Evolutionary conservation across 2,797 vertebrate species (phyloP), one percentile per base, ranked within the genome.

Genomic region (Poecilia picta): DNA sequence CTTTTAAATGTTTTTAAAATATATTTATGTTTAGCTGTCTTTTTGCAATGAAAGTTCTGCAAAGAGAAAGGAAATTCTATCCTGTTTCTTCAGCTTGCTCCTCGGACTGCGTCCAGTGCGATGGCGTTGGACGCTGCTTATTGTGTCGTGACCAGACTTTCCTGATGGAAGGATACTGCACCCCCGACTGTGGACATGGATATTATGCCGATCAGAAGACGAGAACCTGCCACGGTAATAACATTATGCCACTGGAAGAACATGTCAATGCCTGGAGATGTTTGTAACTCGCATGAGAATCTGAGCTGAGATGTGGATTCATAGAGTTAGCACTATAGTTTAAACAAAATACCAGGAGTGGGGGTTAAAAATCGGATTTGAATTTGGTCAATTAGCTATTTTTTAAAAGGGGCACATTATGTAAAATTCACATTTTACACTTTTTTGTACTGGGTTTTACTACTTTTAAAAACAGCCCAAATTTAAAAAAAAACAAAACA

Each of bases 181-280:
- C 97, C 28, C 87, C 95, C 4, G 95, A 94, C 88, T 99, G 98
- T 85, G 95, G 96, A 51, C 95, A 75, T 1, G 96, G 96, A 55
- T 97, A 96, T 92, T 96, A 96, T 10, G 84, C 92, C 6, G 94
- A 97, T 77, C 74, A 36, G 4, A 77, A 78, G 87, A 97, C 89
- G 55, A 94, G 95, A 72, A 90, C 86, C n/a, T 99, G 98, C 89
- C 81, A 96, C 78, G 97, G 98, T 98, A 92, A 88, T 2, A 16
- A 18, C 39, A 68, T 0, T 0, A 55, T 1, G 8, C 2, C 23
- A 49, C 0, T 31, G 3, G 0, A 13, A n/a, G 16, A 36, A 18
- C 59, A 12, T 25, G 36, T 25, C 13, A 20, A 20, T 3, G 2
- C 18, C 20, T 16, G 59, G 57, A 31, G 62, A 68, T 23, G 1